Conservation (phyloP, 2,888 invertebrate genomes). For the Antheraea assamensis region DNA sequence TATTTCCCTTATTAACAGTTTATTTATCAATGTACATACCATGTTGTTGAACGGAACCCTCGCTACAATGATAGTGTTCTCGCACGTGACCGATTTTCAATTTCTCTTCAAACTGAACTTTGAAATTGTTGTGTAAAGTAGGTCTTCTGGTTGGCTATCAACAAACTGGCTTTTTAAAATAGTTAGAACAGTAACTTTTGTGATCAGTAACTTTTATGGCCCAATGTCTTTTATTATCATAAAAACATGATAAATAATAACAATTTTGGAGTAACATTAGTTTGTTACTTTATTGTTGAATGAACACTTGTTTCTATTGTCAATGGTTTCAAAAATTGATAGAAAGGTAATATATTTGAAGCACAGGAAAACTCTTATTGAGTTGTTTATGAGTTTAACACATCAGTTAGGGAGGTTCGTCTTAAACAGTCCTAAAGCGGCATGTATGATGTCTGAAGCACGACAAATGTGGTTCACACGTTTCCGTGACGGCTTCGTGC, state of each 20-base stretch:
- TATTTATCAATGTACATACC: too few relatives aligned
- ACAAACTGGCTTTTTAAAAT: too few relatives aligned
- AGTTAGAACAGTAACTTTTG: too few relatives aligned
- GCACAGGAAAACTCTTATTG: not conserved
- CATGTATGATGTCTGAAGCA: constrained; percentile 1
- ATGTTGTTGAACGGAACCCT: not conserved
- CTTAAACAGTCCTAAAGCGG: not conserved
- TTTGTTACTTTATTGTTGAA: too few relatives aligned
- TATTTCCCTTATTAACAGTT: too few relatives aligned
- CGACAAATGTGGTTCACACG: constrained; percentile 13
- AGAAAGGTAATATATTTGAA: not conserved
- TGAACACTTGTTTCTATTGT: not conserved
- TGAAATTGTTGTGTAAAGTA: not conserved
- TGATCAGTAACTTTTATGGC: too few relatives aligned
- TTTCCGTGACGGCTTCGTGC: constrained; percentile 14
- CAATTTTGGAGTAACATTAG: too few relatives aligned
- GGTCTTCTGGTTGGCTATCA: too few relatives aligned
- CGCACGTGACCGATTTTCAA: not conserved
- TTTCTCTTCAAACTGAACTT: not conserved
- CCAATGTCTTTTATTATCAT: too few relatives aligned
- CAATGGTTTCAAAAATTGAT: not conserved
- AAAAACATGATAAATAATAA: too few relatives aligned
- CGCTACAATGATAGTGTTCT: not conserved
- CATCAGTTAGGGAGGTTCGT: not conserved
- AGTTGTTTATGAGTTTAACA: not conserved